phyloP scores from a whole-genome alignment of 2,888 invertebrate genomes.

The Drosophila percnosoma region DNA sequence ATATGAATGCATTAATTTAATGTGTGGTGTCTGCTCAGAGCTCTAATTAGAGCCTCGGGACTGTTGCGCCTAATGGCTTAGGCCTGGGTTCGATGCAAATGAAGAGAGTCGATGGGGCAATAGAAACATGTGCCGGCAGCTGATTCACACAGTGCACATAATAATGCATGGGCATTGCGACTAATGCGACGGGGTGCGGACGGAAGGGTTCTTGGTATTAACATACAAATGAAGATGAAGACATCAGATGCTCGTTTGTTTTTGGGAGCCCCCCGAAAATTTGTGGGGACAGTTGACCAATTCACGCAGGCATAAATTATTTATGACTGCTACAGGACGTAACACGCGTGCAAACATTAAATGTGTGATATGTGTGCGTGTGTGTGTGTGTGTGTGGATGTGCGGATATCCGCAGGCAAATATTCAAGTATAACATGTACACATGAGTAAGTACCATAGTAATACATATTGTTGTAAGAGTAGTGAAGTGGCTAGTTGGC shows the following conservation, averaged over 20 bases:
- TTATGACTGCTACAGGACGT: conserved; percentile 70
- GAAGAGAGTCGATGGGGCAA: conserved; percentile 14
- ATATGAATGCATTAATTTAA: conserved; percentile 32
- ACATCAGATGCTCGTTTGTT: conserved; percentile 46
- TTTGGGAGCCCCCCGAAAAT: conserved; percentile 15
- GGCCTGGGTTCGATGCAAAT: conserved; percentile 44
- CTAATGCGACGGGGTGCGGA: not conserved
- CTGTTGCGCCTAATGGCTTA: conserved; percentile 47
- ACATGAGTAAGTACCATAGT: conserved; percentile 40
- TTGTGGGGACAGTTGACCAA: conserved; percentile 64
- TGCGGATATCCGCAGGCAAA: conserved; percentile 51
- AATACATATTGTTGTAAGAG: conserved; percentile 18
- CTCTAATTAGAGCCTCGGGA: conserved; percentile 54
- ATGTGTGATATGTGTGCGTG: conserved; percentile 2
- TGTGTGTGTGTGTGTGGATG: conserved; percentile 10
- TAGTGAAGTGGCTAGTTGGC: conserved; percentile 38
- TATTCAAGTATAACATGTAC: conserved; percentile 41
- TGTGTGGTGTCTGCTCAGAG: conserved; percentile 33
- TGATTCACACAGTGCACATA: conserved; percentile 58
- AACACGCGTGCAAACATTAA: conserved; percentile 62
- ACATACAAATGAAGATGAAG: conserved; percentile 61
- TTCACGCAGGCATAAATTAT: conserved; percentile 76
- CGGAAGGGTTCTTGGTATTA: conserved; percentile 25
- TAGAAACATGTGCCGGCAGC: conserved; percentile 56
- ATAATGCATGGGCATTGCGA: conserved; percentile 22